Percentiles rank a stretch among this genome's conserved stretches.
Evolutionary conservation across 2,113 vertebrate species (phyloP).

Genomic region (Xiphophorus couchianus): DNA sequence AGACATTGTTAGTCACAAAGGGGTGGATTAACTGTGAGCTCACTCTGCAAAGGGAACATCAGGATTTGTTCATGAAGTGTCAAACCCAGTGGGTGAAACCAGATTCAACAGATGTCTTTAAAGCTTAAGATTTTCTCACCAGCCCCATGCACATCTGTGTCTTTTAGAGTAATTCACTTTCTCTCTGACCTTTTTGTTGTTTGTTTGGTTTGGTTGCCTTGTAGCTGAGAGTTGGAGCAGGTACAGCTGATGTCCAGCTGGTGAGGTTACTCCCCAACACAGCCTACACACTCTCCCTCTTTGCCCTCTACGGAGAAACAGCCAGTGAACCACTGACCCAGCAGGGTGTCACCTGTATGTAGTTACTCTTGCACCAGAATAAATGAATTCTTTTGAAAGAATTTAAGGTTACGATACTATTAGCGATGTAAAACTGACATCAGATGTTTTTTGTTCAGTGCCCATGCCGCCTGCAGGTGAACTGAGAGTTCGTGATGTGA

Average conservation of each 20-base stretch:
- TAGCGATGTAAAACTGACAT: background rate
- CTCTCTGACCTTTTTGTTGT: slow-evolving; percentile 31
- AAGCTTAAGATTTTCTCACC: slow-evolving; percentile 16
- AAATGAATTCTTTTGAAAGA: background rate
- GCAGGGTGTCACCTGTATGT: slow-evolving; percentile 92
- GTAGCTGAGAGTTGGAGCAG: slow-evolving; percentile 85
- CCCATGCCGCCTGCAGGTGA: slow-evolving; percentile 85
- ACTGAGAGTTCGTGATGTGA: slow-evolving; percentile 87
- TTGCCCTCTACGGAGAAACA: slow-evolving; percentile 83
- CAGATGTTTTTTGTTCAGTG: slow-evolving; percentile 70
- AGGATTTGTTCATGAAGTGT: slow-evolving; percentile 61
- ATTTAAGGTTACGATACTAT: background rate
- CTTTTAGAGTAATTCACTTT: slow-evolving; percentile 3
- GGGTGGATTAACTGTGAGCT: slow-evolving; percentile 58
- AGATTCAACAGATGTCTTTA: slow-evolving; percentile 44
- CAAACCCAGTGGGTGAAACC: slow-evolving; percentile 41
- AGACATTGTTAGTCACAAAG: slow-evolving; percentile 45
- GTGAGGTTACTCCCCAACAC: slow-evolving; percentile 88
- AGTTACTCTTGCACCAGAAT: background rate
- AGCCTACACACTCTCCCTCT: slow-evolving; percentile 86
- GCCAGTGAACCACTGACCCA: slow-evolving; percentile 86
- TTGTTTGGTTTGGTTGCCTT: slow-evolving; percentile 30
- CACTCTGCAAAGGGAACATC: slow-evolving; percentile 53
- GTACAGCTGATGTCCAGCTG: slow-evolving; percentile 87
- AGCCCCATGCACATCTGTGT: slow-evolving; percentile 26